Evolutionary conservation across 2,113 vertebrate genomes (phyloP), one percentile per base, ranked within the genome.

Genomic region (Megaleporinus macrocephalus): DNA sequence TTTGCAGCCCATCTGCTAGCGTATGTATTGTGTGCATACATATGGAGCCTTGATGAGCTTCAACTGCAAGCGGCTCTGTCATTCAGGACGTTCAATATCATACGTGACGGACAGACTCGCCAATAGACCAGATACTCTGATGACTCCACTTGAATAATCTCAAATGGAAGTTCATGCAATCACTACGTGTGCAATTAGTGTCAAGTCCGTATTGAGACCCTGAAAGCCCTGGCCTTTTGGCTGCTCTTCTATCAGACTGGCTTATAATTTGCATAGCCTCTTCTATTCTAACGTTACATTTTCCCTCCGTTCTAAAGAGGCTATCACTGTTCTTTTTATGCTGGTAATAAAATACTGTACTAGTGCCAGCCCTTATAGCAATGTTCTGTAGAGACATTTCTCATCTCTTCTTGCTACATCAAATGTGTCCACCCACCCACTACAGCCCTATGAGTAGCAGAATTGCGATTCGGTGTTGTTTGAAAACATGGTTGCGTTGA

Each of bases 181-280:
- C 91, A 90, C 83, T 87, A 92, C 91, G 89, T 90, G 91, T 85
- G 83, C 91, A 94, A 93, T 93, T 93, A 94, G 93, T 94, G 92
- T 94, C 93, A 92, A 84, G 91, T 90, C 93, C 90, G 92, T 93
- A 92, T 91, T 92, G 91, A 94, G 92, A 93, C 93, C 90, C 92
- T 93, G 93, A 94, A 93, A 91, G 91, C 86, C 89, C 88, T 91
- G 92, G 93, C 93, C 93, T 93, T 93, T 89, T 95, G 93, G 92
- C 92, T 93, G 90, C 89, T 93, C 93, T 93, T 91, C 92, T 94
- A 90, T 92, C 88, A 83, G 91, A 92, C 88, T 84, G 89, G 92
- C 91, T 91, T 89, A 91, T 95, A 96, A 95, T 89, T 91, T 90
- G 93, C 91, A 88, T 91, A 88, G 87, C 90, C 89, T 94, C 90